Conservation (phyloP, 92 coral and sea anemone species). For the Virgularia gustaviana region DNA sequence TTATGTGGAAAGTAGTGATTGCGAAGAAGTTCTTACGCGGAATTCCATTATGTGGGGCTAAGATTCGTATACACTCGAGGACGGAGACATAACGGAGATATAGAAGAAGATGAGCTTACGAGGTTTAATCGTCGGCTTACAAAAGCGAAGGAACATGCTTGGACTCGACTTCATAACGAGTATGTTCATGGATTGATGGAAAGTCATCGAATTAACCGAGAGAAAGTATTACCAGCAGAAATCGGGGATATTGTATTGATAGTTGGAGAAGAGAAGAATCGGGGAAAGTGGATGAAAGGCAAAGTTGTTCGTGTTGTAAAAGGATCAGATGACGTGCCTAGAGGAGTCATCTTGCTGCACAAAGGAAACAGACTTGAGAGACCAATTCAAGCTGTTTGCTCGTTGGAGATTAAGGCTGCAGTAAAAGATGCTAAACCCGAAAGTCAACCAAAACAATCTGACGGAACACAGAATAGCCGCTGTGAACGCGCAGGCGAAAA, state of each 20-base stretch:
- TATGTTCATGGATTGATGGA: no score
- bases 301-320: slow-evolving; percentile 8
- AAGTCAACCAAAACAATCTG: no score
- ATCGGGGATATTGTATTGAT: no score
- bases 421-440: no score
- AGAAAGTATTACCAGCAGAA: no score
- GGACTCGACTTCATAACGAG: no score
- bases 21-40: slow-evolving; percentile 9
- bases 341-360: slow-evolving; percentile 13
- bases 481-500: no score
- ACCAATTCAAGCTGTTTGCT: slow-evolving; percentile 3
- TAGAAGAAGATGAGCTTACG: not conserved
- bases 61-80: slow-evolving; percentile 4
- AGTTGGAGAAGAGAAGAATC: slow-evolving; percentile 15
- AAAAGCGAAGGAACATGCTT: slow-evolving; percentile 3
- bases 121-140: not conserved
- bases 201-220: no score
- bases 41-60: slow-evolving; percentile 18
- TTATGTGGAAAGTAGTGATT: slow-evolving; percentile 26
- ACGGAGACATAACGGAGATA: no score
- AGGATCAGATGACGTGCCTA: slow-evolving; percentile 19
- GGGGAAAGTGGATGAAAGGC: slow-evolving; percentile 23
- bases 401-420: no score
- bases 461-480: no score
- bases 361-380: slow-evolving; percentile 8